These are phyloP conservation scores for Callipepla californica DNA, from an alignment of 2,113 vertebrate species.

Conservation along the genomic window DNA sequence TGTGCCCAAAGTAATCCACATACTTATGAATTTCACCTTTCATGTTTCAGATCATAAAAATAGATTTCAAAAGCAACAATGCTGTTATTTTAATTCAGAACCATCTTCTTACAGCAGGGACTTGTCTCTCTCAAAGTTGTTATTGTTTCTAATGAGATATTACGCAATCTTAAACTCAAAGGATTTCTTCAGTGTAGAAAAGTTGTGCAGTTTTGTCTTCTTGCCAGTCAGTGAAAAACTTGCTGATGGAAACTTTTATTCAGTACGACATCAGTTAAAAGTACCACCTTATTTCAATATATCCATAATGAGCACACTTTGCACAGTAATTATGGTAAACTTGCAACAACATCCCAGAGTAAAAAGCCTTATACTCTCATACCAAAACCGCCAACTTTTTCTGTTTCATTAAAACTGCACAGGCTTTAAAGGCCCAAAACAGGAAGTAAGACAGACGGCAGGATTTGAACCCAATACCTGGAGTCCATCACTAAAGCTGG, in stretches of 20 bases:
- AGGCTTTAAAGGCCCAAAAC: background rate
- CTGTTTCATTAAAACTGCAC: background rate
- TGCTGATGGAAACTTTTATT: background rate
- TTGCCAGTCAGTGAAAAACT: background rate
- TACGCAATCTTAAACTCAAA: background rate
- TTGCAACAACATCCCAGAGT: background rate
- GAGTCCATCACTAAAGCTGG: slow-evolving; percentile 86
- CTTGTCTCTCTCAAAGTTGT: background rate
- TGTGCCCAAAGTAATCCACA: background rate
- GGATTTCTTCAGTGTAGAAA: background rate
- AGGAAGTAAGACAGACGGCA: background rate
- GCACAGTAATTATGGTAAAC: background rate
- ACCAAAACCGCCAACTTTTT: background rate
- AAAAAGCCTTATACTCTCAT: background rate
- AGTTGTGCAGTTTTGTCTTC: background rate
- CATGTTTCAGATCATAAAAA: background rate
- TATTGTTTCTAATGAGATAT: background rate
- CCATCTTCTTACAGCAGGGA: background rate
- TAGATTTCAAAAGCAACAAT: background rate
- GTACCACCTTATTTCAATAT: background rate
- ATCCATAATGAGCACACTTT: background rate
- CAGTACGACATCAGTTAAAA: background rate
- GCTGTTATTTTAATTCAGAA: background rate
- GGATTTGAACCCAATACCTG: slow-evolving; percentile 79
- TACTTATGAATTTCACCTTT: background rate